Evolutionary conservation across 2,888 invertebrate species (phyloP), one percentile per base, ranked within the genome.

Genomic region (Pterostichus niger): DNA sequence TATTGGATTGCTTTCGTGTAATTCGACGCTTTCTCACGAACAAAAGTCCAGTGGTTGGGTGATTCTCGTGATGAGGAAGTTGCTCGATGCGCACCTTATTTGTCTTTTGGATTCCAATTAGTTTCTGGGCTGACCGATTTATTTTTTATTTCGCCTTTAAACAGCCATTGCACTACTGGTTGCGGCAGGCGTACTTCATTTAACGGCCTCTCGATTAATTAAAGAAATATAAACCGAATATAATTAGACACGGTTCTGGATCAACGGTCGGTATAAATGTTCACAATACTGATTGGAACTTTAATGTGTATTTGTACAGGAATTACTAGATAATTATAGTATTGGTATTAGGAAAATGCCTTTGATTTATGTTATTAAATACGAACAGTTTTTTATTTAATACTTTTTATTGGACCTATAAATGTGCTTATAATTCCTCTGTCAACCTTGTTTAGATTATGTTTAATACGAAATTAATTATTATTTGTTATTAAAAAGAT

Each of bases 221-320:
- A 76, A 76, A 54, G 54, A 76, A 15, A 76, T 76, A 76, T 76
- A 76, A 54, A 76, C 56, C 35, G 54, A 52, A 56, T 76, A 54
- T 76, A 76, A 76, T 76, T 76, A 76, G 76, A 56, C 56, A 76
- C 76, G 76, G 52, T 56, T 76, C 52, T 17, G 33, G 52, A 56
- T 52, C 76, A 76, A 52, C 76, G 75, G 33, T 75, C 54, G 24
- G 24, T 35, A 56, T 68, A 31, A 31, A 54, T 54, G 56, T 35
- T 46, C 54, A 76, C 54, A 76, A 56, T 76, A 54, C 40, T 33
- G 54, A 56, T 76, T 54, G 56, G 76, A 76, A 76, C 56, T 56
- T 76, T 56, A 76, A 56, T 56, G 54, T 24, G 40, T 76, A 76
- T 76, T 76, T 76, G 76, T 56, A 76, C 35, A 35, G 40, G 56